Evolutionary conservation across 1,140 invertebrate genomes (phyloP).

Genomic region (Caenorhabditis briggsae): DNA sequence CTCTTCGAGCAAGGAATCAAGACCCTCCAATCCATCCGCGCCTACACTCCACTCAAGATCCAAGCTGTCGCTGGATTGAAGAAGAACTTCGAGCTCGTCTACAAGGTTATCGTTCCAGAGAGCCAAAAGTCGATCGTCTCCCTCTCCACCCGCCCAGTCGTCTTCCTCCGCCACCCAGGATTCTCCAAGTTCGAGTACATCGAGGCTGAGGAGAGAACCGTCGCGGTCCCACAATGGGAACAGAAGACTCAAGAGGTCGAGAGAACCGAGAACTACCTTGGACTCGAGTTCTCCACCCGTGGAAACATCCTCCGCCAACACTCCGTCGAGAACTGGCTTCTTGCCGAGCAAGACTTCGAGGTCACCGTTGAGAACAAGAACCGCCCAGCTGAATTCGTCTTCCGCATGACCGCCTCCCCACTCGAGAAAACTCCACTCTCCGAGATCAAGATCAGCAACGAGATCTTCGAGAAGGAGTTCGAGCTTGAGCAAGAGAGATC

Average conservation of each 20-base stretch:
- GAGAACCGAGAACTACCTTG: conserved; percentile 19
- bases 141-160: conserved; percentile 62
- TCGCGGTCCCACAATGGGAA: conserved; percentile 58
- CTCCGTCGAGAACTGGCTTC: conserved; percentile 35
- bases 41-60: conserved; percentile 67
- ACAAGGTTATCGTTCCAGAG: conserved; percentile 60
- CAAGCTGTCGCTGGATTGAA: conserved; percentile 42
- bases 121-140: conserved; percentile 62
- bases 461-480: conserved; percentile 54
- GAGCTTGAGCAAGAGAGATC: conserved; percentile 50
- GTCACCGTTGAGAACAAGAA: conserved; percentile 25
- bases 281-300: conserved; percentile 14
- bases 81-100: conserved; percentile 20
- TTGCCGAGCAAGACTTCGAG: conserved; percentile 60
- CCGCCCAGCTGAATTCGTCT: conserved; percentile 35
- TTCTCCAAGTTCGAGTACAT: conserved; percentile 57
- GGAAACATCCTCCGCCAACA: conserved; percentile 46
- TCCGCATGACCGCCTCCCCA: background rate
- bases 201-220: conserved; percentile 67
- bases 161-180: conserved; percentile 64
- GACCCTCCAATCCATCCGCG: conserved; percentile 61
- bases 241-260: conserved; percentile 5
- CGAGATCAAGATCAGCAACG: conserved; percentile 37
- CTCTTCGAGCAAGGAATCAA: conserved; percentile 68
- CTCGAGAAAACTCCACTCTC: conserved; percentile 30